phyloP scores from a whole-genome alignment of 1,140 invertebrate genomes.

The Drosophila orosa region DNA sequence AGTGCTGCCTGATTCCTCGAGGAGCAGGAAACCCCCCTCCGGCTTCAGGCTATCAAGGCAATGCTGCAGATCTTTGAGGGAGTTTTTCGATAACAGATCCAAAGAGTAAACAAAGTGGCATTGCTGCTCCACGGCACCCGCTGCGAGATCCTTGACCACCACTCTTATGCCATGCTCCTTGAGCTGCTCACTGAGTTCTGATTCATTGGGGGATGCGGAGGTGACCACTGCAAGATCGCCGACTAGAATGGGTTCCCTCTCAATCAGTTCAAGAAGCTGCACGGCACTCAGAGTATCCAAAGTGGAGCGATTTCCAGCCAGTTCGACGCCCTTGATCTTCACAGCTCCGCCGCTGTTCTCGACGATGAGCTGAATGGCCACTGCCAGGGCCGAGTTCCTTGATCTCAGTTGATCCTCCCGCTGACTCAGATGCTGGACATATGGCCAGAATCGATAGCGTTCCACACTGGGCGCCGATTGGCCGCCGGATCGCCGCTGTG shows the following conservation, averaged over 20 bases:
- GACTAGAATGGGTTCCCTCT: constrained; percentile 87
- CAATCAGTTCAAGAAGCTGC: constrained; percentile 86
- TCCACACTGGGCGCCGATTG: constrained; percentile 92
- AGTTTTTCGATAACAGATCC: constrained; percentile 85
- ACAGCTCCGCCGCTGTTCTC: constrained; percentile 90
- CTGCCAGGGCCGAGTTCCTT: constrained; percentile 86
- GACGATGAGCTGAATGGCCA: constrained; percentile 88
- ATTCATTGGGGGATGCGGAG: constrained; percentile 71
- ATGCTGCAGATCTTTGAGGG: constrained; percentile 84
- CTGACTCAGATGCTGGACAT: constrained; percentile 85
- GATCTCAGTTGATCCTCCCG: constrained; percentile 85
- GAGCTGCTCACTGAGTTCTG: constrained; percentile 75
- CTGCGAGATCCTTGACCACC: constrained; percentile 85
- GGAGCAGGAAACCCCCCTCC: constrained; percentile 90
- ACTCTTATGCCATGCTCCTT: constrained; percentile 85
- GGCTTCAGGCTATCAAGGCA: constrained; percentile 86
- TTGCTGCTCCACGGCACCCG: constrained; percentile 86
- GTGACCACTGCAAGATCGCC: constrained; percentile 86
- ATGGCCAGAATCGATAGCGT: constrained; percentile 93
- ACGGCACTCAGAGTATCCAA: constrained; percentile 87
- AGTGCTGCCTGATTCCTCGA: constrained; percentile 88
- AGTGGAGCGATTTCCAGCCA: constrained; percentile 86
- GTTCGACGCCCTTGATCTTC: constrained; percentile 91
- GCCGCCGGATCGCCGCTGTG: constrained; percentile 91
- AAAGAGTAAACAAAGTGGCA: constrained; percentile 87